Evolutionary conservation across 2,888 invertebrate species (phyloP).

Genomic region (Lamellibrachia columna): DNA sequence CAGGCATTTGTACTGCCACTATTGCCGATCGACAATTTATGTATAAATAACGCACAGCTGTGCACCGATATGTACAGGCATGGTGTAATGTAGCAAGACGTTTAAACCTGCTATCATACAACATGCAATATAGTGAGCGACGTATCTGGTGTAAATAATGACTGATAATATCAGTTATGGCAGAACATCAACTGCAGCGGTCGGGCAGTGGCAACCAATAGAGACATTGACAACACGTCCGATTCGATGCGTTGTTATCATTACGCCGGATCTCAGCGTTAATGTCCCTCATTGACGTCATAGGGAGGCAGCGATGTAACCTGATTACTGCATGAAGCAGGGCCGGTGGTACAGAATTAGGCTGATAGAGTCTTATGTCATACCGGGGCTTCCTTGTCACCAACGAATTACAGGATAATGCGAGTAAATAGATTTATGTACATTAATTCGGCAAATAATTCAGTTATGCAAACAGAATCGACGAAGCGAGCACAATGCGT

Average conservation of each 20-base stretch:
- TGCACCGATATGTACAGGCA: too few relatives aligned
- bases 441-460: too few relatives aligned
- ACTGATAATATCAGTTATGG: background rate
- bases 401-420: background rate
- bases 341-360: background rate
- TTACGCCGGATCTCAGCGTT: background rate
- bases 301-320: background rate
- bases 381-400: background rate
- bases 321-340: background rate
- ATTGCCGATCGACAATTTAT: too few relatives aligned
- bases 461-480: too few relatives aligned
- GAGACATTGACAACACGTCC: background rate
- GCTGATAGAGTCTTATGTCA: background rate
- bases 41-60: too few relatives aligned
- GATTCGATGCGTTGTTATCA: background rate
- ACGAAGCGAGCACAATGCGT: too few relatives aligned
- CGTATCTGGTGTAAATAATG: background rate
- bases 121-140: too few relatives aligned
- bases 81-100: too few relatives aligned
- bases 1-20: too few relatives aligned
- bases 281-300: background rate
- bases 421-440: too few relatives aligned
- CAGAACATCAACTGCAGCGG: background rate
- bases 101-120: too few relatives aligned
- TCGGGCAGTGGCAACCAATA: background rate